Evolutionary conservation across 1,140 invertebrate genomes (phyloP).

Genomic region (Battus philenor): DNA sequence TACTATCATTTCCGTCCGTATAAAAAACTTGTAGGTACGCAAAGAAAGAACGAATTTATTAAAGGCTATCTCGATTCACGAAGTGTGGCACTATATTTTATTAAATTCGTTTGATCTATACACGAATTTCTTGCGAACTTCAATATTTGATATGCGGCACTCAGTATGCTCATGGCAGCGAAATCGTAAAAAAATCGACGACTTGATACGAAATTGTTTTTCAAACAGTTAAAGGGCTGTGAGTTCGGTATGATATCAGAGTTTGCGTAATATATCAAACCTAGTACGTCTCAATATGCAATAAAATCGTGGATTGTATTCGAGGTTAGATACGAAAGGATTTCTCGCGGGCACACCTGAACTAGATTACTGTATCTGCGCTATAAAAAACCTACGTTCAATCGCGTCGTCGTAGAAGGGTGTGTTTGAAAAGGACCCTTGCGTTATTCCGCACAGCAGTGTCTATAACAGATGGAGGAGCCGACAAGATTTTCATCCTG

Average conservation of each 20-base stretch:
- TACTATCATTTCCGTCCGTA: too few species aligned
- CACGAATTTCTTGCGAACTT: not conserved
- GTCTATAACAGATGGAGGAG: constrained; percentile 46
- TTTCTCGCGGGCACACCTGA: constrained; percentile 56
- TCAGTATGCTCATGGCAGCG: constrained; percentile 1
- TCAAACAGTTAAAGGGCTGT: constrained; percentile 38
- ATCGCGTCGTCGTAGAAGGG: constrained; percentile 39
- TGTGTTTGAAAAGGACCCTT: constrained; percentile 48
- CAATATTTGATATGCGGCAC: constrained; percentile 11
- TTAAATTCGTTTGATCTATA: not conserved
- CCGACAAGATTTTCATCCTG: constrained; percentile 37
- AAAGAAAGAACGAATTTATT: not conserved
- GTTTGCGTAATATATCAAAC: constrained; percentile 50
- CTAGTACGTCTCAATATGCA: constrained; percentile 70
- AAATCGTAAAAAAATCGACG: constrained; percentile 13
- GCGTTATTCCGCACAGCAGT: constrained; percentile 34
- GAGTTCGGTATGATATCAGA: constrained; percentile 40
- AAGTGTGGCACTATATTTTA: not conserved
- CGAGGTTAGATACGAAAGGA: constrained; percentile 58
- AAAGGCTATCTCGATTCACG: not conserved
- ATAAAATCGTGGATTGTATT: constrained; percentile 65
- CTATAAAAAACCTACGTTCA: constrained; percentile 60
- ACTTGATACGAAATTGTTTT: constrained; percentile 25
- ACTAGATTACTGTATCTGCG: constrained; percentile 62
- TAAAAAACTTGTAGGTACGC: too few species aligned